Conservation (phyloP, 1,140 invertebrate genomes). For the Conus betulinus region DNA sequence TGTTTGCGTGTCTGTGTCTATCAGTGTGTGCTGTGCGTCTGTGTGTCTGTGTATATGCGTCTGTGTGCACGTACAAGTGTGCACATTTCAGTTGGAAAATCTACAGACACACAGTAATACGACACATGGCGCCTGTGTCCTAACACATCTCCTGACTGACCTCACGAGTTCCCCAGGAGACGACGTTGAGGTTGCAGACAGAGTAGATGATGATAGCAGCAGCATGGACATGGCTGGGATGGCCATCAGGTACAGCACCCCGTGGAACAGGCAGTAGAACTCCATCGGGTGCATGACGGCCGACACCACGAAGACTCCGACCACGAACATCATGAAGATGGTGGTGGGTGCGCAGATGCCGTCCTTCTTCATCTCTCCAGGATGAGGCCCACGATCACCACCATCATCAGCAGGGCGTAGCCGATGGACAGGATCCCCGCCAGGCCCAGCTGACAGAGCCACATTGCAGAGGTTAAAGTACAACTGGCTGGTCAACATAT, state of each 20-base stretch:
- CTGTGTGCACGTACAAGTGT: background rate
- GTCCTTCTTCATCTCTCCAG: slow-evolving; percentile 70
- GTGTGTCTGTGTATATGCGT: too few relatives aligned
- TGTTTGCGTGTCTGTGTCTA: too few relatives aligned
- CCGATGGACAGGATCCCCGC: slow-evolving; percentile 66
- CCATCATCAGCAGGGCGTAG: slow-evolving; percentile 73
- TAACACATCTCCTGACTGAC: slow-evolving; percentile 70
- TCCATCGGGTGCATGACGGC: slow-evolving; percentile 90
- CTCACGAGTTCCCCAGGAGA: slow-evolving; percentile 92
- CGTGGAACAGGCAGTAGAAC: slow-evolving; percentile 84
- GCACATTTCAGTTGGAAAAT: background rate
- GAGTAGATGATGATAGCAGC: slow-evolving; percentile 95
- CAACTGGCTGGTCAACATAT: too few relatives aligned
- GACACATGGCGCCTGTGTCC: background rate
- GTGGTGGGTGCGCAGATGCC: slow-evolving; percentile 72
- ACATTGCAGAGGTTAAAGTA: too few relatives aligned
- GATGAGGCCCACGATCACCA: slow-evolving; percentile 71
- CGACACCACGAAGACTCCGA: slow-evolving; percentile 80
- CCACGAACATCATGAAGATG: slow-evolving; percentile 70
- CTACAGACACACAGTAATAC: background rate
- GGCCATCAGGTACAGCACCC: slow-evolving; percentile 92
- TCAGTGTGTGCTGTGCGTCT: too few relatives aligned
- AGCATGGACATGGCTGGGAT: slow-evolving; percentile 96
- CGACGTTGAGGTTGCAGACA: slow-evolving; percentile 92
- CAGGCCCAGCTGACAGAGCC: slow-evolving; percentile 57